Base-by-base conservation (phyloP, 2,888 invertebrate genomes). In the Yponomeuta plumbellus region DNA sequence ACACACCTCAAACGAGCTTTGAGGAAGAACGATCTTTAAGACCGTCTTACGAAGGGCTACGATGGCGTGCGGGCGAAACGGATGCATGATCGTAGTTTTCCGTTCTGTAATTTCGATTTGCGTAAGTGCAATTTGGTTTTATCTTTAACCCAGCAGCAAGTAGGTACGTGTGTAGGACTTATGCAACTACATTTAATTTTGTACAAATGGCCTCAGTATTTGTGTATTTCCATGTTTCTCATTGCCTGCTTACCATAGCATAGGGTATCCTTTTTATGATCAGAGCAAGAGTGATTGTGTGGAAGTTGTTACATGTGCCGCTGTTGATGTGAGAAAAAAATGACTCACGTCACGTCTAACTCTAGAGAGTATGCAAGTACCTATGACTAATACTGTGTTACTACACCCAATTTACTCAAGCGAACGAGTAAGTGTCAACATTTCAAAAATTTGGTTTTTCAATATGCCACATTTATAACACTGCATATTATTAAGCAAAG, bases 11-110 rank as follows among this genome's bases (percentile, higher is more conserved):
- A 22, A 21, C 59, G 5, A 13, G 1, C 44, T 21, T 13, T 13
- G 23, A 5, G 13, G 11, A 4, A 59, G 23, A 59, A 2, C 22
- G 5, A 0, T 5, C 59, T 4, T 11, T 22, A 21, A 59, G 1
- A 21, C 21, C n/a, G 6, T 1, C 11, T 11, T 3, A 11, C 1
- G 11, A 59, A 8, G 22, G 21, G 6, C 23, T 23, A 59, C 1
- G 10, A 2, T 59, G 22, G 59, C 17, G 0, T 34, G 34, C 34
- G 17, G n/a, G 6, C 20, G 61, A 26, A n/a, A 26, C 13, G 26
- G 5, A 10, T 61, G 61, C 61, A 34, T 61, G 23, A 26, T 67
- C 70, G 83, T 84, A 85, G 76, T 85, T 86, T 86, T 86, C 86
- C 86, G 79, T 76, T 84, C 22, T 13, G 34, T 61, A 23, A 61